Evolutionary conservation across 2,797 vertebrate genomes (phyloP).

Genomic region (Heterohyrax brucei): DNA sequence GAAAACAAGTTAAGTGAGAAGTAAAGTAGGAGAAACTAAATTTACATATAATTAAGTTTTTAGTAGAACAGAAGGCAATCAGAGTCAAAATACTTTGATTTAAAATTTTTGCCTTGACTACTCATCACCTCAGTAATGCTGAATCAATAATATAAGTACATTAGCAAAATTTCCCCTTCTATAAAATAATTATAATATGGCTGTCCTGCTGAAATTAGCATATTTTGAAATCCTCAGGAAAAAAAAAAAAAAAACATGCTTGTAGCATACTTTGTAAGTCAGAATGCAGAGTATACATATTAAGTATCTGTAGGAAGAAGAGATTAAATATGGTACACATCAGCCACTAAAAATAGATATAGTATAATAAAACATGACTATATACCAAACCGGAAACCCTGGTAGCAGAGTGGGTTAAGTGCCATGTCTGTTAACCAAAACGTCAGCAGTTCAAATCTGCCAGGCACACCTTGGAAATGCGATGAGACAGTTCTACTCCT

Average conservation of each 20-base stretch:
- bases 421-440: too few relatives aligned
- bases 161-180: not conserved
- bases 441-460: too few relatives aligned
- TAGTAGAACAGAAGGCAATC: not conserved
- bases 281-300: not conserved
- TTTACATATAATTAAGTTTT: not conserved
- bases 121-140: not conserved
- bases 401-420: too few relatives aligned
- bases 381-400: not conserved
- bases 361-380: not conserved
- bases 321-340: not conserved
- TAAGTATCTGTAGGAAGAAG: not conserved
- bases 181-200: not conserved
- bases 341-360: not conserved
- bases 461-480: too few relatives aligned
- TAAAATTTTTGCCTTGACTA: not conserved
- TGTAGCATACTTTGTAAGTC: not conserved
- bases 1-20: not conserved
- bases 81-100: not conserved
- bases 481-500: too few relatives aligned
- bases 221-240: not conserved
- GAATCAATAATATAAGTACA: not conserved
- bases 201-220: not conserved
- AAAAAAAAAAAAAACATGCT: slow-evolving; percentile 36
- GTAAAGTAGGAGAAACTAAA: not conserved